phyloP scores from a whole-genome alignment of 2,113 vertebrate genomes.

The Oxyruncus cristatus region DNA sequence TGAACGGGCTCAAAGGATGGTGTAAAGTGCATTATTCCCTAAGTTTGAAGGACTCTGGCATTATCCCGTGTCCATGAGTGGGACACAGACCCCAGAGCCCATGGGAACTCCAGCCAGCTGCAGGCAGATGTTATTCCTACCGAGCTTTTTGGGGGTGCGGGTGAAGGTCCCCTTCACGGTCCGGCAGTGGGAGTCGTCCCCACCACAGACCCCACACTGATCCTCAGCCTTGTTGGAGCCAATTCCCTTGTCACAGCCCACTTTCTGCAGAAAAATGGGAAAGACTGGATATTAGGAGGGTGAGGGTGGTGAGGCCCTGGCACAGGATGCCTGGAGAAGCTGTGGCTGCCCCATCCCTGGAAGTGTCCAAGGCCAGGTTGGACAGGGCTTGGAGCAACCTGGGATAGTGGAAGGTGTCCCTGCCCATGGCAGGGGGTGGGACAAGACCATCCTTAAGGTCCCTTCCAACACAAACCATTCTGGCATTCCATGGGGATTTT shows the following conservation, averaged over 20 bases:
- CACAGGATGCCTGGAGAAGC: neutral
- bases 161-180: slow-evolving; percentile 94
- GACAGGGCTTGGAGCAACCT: neutral
- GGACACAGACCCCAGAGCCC: neutral
- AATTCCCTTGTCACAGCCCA: slow-evolving; percentile 92
- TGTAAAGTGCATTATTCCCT: neutral
- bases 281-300: neutral
- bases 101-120: neutral
- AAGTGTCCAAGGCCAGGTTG: neutral
- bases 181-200: slow-evolving; percentile 94
- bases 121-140: slow-evolving; percentile 71
- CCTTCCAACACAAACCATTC: neutral
- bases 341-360: neutral
- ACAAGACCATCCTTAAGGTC: neutral
- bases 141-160: slow-evolving; percentile 89
- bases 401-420: neutral
- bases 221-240: slow-evolving; percentile 91
- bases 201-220: slow-evolving; percentile 94
- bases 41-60: neutral
- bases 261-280: slow-evolving; percentile 76
- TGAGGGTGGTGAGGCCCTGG: neutral
- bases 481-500: too few relatives aligned
- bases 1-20: neutral
- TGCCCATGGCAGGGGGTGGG: neutral
- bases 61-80: fast-evolving